These are phyloP conservation scores for Steinernema khuongi DNA, from an alignment of 1,140 invertebrate genomes.

Conservation along the genomic window DNA sequence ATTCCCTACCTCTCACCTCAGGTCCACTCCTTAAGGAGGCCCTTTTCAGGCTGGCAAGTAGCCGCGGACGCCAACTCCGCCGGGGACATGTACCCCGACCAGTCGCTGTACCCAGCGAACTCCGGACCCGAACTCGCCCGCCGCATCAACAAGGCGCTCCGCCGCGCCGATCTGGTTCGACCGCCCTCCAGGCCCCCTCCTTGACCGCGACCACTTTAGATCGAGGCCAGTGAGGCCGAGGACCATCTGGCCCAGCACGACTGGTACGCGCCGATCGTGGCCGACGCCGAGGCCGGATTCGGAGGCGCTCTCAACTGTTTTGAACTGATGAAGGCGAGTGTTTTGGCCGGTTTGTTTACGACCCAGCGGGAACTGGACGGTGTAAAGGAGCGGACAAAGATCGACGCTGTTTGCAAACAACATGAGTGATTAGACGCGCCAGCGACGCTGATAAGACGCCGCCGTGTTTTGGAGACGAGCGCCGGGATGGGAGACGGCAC, in stretches of 20 bases:
- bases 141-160: slow-evolving; percentile 58
- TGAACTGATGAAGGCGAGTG: slow-evolving; percentile 59
- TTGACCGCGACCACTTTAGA: slow-evolving; percentile 21
- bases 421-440: not conserved
- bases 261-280: slow-evolving; percentile 61
- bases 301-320: slow-evolving; percentile 60
- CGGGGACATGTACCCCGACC: slow-evolving; percentile 60
- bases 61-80: slow-evolving; percentile 58
- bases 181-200: slow-evolving; percentile 16
- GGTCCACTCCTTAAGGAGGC: not conserved
- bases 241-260: slow-evolving; percentile 55
- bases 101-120: slow-evolving; percentile 60
- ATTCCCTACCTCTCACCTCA: too few relatives aligned
- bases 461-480: not conserved
- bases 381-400: not conserved
- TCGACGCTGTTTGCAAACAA: not conserved
- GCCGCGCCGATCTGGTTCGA: slow-evolving; percentile 56
- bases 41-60: slow-evolving; percentile 59
- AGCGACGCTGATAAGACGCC: not conserved
- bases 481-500: too few relatives aligned
- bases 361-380: too few relatives aligned
- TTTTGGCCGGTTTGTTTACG: slow-evolving; percentile 8
- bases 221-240: slow-evolving; percentile 48
- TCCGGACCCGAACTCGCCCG: slow-evolving; percentile 59
- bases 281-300: slow-evolving; percentile 61